These are phyloP conservation scores for Tachystola acroxantha DNA, from an alignment of 2,888 invertebrate species.

Conservation along the genomic window DNA sequence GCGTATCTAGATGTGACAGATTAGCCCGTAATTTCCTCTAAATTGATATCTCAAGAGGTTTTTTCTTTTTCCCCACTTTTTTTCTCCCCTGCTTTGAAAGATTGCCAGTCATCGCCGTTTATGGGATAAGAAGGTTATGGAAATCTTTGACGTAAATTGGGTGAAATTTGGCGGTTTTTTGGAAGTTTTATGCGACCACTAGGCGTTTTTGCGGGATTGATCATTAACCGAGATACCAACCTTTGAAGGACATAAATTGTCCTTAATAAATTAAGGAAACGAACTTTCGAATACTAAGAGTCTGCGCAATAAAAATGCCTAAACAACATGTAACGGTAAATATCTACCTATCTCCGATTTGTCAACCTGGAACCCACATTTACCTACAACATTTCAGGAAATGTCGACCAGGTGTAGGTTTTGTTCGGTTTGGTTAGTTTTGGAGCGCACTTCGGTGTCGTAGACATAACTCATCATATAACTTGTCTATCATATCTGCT, in stretches of 20 bases:
- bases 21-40: conserved; percentile 71
- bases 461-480: too few species aligned
- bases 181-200: background rate
- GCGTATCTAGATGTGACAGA: conserved; percentile 72
- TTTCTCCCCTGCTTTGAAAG: conserved; percentile 35
- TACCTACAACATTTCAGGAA: too few species aligned
- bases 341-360: too few species aligned
- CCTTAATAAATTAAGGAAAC: background rate
- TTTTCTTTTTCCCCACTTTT: conserved; percentile 31
- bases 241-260: background rate
- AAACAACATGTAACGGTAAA: too few species aligned
- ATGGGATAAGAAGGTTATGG: conserved; percentile 30
- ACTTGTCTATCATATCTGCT: too few species aligned
- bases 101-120: conserved; percentile 59
- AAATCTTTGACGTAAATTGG: conserved; percentile 50
- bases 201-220: too few species aligned
- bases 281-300: background rate
- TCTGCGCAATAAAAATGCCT: too few species aligned
- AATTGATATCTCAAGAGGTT: conserved; percentile 73
- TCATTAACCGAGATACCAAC: background rate
- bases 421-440: too few species aligned
- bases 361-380: too few species aligned
- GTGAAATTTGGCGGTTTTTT: conserved; percentile 12
- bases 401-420: too few species aligned
- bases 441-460: too few species aligned